phyloP scores from a whole-genome alignment of 2,888 invertebrate species.

The Elysia crispata region DNA sequence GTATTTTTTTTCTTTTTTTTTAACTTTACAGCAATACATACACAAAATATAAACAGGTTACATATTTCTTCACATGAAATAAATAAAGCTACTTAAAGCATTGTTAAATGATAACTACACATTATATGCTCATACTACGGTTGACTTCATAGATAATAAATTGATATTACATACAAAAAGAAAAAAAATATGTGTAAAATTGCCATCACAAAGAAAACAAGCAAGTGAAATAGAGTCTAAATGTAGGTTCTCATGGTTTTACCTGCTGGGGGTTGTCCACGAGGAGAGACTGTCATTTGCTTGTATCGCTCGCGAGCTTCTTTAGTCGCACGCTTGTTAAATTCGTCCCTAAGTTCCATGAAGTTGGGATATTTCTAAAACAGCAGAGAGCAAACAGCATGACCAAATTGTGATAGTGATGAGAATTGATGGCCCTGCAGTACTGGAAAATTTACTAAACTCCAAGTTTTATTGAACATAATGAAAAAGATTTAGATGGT shows the following conservation, averaged over 20 bases:
- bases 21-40: too few relatives aligned
- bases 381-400: neutral
- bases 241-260: neutral
- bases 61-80: too few relatives aligned
- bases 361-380: slow-evolving; percentile 66
- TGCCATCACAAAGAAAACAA: neutral
- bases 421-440: too few relatives aligned
- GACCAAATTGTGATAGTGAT: too few relatives aligned
- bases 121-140: neutral
- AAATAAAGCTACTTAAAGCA: too few relatives aligned
- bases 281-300: slow-evolving; percentile 60
- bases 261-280: slow-evolving; percentile 39
- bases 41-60: too few relatives aligned
- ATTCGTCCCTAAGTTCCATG: slow-evolving; percentile 61
- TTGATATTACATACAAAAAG: neutral
- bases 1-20: too few relatives aligned
- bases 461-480: too few relatives aligned
- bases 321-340: slow-evolving; percentile 61
- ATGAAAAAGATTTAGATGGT: too few relatives aligned
- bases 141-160: neutral
- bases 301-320: slow-evolving; percentile 61
- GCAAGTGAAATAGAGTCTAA: neutral
- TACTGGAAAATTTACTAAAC: too few relatives aligned
- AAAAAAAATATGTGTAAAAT: neutral
- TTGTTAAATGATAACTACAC: too few relatives aligned